Percentiles rank a stretch among this genome's conserved stretches.
phyloP scores from a whole-genome alignment of 92 coral and sea anemone species.

The Porites divaricata region DNA sequence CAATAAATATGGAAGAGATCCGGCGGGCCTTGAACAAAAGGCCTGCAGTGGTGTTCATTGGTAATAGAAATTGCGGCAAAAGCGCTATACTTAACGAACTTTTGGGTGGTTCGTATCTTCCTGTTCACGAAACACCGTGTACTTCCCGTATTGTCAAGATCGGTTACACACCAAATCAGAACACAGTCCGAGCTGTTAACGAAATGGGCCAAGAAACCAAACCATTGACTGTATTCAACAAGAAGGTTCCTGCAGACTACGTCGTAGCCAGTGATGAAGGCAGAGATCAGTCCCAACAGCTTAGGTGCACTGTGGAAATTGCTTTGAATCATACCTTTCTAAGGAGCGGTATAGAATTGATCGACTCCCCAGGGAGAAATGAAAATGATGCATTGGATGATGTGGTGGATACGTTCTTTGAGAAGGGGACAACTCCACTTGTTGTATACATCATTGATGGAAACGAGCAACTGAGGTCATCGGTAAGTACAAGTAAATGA shows the following conservation, averaged over 20 bases:
- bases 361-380: slow-evolving; percentile 72
- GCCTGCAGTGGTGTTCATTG: slow-evolving; percentile 62
- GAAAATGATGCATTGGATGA: slow-evolving; percentile 61
- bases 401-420: slow-evolving; percentile 59
- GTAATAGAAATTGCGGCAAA: slow-evolving; percentile 72
- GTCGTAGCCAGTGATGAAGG: slow-evolving; percentile 36
- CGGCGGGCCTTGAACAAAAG: slow-evolving; percentile 23
- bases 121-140: slow-evolving; percentile 63
- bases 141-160: slow-evolving; percentile 64
- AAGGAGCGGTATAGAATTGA: slow-evolving; percentile 62
- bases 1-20: slow-evolving; percentile 36
- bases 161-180: slow-evolving; percentile 26
- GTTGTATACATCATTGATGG: slow-evolving; percentile 70
- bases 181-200: slow-evolving; percentile 34
- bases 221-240: neutral
- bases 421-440: slow-evolving; percentile 57
- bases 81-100: slow-evolving; percentile 63
- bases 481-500: slow-evolving; percentile 26
- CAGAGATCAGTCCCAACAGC: slow-evolving; percentile 18
- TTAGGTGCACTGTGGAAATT: slow-evolving; percentile 47
- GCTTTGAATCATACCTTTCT: slow-evolving; percentile 52
- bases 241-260: slow-evolving; percentile 28
- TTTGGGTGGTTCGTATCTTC: slow-evolving; percentile 42
- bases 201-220: neutral
- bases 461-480: slow-evolving; percentile 34